phyloP scores from a whole-genome alignment of 2,113 vertebrate genomes.

The Chloropsis hardwickii region DNA sequence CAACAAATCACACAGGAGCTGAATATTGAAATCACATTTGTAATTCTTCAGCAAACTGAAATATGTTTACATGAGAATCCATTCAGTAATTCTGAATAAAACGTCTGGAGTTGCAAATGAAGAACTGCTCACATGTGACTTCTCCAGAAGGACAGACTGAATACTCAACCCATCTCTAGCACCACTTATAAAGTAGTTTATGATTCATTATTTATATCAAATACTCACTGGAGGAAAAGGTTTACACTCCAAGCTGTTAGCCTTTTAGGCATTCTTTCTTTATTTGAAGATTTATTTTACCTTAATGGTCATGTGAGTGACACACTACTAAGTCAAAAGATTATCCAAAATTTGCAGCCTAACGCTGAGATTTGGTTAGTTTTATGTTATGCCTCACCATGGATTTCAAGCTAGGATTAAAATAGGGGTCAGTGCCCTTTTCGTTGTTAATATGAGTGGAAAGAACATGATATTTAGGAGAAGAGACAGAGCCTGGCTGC shows the following conservation, averaged over 20 bases:
- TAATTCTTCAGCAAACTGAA: background rate
- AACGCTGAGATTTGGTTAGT: background rate
- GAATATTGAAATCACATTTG: background rate
- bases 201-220: background rate
- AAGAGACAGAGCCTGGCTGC: background rate
- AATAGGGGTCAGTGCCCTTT: background rate
- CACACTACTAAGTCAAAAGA: background rate
- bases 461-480: background rate
- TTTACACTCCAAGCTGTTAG: background rate
- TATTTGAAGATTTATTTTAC: background rate
- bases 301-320: background rate
- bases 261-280: background rate
- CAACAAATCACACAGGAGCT: background rate
- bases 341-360: background rate
- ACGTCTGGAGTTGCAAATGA: background rate
- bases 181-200: background rate
- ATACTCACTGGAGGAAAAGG: background rate
- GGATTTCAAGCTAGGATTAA: background rate
- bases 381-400: background rate
- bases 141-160: background rate
- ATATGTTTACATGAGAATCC: background rate
- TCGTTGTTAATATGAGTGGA: background rate
- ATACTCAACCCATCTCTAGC: background rate
- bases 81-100: background rate
- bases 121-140: background rate